Evolutionary conservation across 2,888 invertebrate genomes (phyloP).

Genomic region (Epiblema foenella): DNA sequence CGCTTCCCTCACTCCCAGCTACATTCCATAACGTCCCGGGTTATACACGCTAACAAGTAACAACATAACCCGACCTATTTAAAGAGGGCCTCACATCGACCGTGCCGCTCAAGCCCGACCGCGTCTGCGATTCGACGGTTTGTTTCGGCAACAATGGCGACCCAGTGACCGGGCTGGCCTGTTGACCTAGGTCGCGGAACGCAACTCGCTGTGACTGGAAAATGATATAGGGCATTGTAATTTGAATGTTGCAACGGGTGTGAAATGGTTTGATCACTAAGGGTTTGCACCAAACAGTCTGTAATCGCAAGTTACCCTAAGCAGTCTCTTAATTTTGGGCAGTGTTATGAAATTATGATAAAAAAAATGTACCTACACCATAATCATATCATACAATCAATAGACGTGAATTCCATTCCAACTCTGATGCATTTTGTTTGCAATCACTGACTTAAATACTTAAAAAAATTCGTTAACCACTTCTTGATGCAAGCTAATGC

Average conservation of each 20-base stretch:
- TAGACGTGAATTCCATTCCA: too few species aligned
- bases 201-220: constrained; percentile 29
- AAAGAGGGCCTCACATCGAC: constrained; percentile 10
- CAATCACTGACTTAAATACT: too few species aligned
- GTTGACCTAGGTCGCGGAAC: constrained; percentile 74
- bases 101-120: constrained; percentile 9
- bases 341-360: too few species aligned
- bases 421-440: too few species aligned
- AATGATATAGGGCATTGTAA: constrained; percentile 12
- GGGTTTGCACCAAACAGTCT: too few species aligned
- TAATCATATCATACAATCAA: too few species aligned
- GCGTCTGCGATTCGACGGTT: constrained; percentile 51
- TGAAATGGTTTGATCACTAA: not conserved
- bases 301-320: too few species aligned
- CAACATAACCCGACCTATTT: constrained; percentile 21
- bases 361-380: too few species aligned
- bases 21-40: constrained; percentile 9
- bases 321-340: too few species aligned
- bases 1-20: not conserved
- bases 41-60: constrained; percentile 22
- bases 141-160: constrained; percentile 74
- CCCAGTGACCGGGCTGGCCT: constrained; percentile 72
- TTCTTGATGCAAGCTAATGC: too few species aligned
- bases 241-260: constrained; percentile 6
- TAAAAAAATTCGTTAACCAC: too few species aligned